These are phyloP conservation scores for Lasioglossum pauxillum DNA, from an alignment of 2,888 invertebrate species.

Conservation along the genomic window DNA sequence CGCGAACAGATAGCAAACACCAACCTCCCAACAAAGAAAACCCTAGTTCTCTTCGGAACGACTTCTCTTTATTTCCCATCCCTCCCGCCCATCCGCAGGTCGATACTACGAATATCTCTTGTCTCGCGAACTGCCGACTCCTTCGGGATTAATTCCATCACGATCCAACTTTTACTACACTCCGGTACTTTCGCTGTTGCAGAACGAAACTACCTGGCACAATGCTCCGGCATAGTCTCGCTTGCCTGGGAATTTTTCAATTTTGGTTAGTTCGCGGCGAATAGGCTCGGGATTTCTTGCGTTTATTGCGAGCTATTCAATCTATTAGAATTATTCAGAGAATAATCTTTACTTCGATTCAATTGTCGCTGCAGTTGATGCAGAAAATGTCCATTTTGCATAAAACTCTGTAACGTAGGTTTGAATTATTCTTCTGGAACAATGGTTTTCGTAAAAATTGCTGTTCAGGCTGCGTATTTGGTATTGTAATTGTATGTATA, in stretches of 20 bases:
- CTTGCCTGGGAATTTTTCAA: neutral
- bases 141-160: constrained; percentile 2
- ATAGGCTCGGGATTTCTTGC: neutral
- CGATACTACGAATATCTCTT: neutral
- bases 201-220: neutral
- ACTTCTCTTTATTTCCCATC: neutral
- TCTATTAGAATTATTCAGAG: neutral
- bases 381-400: neutral
- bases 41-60: neutral
- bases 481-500: no score
- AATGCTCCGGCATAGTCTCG: no score
- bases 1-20: neutral
- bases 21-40: neutral
- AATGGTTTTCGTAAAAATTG: neutral
- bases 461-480: neutral
- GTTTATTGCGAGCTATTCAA: neutral
- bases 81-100: neutral
- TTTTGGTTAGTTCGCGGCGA: neutral
- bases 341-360: neutral
- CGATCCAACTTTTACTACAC: neutral
- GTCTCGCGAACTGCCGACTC: neutral
- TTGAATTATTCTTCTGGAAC: neutral
- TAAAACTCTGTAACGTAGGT: no score
- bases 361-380: neutral
- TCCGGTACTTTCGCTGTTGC: neutral